Percentiles rank a stretch among this genome's conserved stretches.
phyloP scores from a whole-genome alignment of 2,888 invertebrate species.

The Archaeoteleia sp. region DNA sequence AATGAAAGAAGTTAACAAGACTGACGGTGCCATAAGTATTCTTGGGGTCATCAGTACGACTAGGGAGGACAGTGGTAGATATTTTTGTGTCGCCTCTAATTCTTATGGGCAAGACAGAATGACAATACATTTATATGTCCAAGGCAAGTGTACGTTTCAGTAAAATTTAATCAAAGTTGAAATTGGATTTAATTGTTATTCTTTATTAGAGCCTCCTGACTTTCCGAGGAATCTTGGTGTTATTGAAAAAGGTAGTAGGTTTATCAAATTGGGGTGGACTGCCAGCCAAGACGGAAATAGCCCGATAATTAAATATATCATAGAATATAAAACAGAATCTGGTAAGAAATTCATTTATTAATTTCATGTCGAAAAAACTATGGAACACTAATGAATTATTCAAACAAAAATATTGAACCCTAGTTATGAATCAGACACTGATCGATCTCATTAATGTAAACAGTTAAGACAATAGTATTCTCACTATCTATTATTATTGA shows the following conservation, averaged over 20 bases:
- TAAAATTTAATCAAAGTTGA: no score
- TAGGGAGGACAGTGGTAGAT: conserved; percentile 91
- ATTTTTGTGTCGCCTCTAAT: conserved; percentile 92
- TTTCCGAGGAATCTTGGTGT: conserved; percentile 90
- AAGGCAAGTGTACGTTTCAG: conserved; percentile 77
- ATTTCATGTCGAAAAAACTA: no score
- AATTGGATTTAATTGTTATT: conserved; percentile 8
- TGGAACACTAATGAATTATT: no score
- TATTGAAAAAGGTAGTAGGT: conserved; percentile 88
- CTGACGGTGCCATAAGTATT: conserved; percentile 86
- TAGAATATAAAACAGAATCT: conserved; percentile 91
- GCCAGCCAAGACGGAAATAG: conserved; percentile 93
- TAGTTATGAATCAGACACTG: no score
- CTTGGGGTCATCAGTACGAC: conserved; percentile 89
- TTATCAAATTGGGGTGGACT: conserved; percentile 91
- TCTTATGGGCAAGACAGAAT: conserved; percentile 93
- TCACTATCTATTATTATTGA: no score
- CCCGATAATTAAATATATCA: conserved; percentile 90
- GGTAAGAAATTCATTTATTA: conserved; percentile 78
- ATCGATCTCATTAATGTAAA: no score
- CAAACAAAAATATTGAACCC: no score
- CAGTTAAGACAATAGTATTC: no score
- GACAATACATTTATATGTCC: conserved; percentile 91
- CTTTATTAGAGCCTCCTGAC: conserved; percentile 86
- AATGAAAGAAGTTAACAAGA: conserved; percentile 70